Evolutionary conservation across 2,113 vertebrate species (phyloP), one percentile per base, ranked within the genome.

Genomic region (Elephantulus edwardii): DNA sequence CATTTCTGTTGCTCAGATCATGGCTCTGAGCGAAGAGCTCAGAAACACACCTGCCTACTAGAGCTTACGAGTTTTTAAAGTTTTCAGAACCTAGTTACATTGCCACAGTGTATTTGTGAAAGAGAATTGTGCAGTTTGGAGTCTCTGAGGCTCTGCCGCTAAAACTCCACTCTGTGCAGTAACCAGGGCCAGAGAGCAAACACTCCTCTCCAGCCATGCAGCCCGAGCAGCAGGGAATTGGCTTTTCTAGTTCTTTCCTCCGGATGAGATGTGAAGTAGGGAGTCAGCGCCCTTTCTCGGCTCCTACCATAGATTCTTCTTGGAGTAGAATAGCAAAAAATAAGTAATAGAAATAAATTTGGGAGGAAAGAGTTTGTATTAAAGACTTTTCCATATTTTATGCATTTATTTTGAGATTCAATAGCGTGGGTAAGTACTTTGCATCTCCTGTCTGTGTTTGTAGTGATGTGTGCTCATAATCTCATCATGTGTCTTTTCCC

Each of bases 361-460:
- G 19, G 46, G 74, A 81, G 89, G 88, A 90, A 92, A 78, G 48
- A 85, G 48, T 35, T 48, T 38, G 54, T 84, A 56, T 70, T 33
- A 85, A 26, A 88, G 76, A 4, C 42, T 86, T 91, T 54, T 83
- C 89, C 42, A 85, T 40, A 46, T 58, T 89, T 75, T 56, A 16
- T 72, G 70, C n/a, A 35, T 74, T 91, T 94, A 92, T 71, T 86
- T 89, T 16, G 54, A 64, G 52, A 52, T 91, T 40, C 16, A 56
- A 8, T 86, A 33, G 86, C 8, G 19, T 80, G 83, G 82, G 58
- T 82, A 90, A 85, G 71, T 90, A 88, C 12, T 74, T 83, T 91
- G 16, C 64, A 46, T 46, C 20, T 56, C 64, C 22, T 74, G 82
- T 84, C 38, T 83, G 11, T 86, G 8, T 75, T 72, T 91, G 30